phyloP scores from a whole-genome alignment of 2,113 vertebrate species.

The Leptosomus discolor region DNA sequence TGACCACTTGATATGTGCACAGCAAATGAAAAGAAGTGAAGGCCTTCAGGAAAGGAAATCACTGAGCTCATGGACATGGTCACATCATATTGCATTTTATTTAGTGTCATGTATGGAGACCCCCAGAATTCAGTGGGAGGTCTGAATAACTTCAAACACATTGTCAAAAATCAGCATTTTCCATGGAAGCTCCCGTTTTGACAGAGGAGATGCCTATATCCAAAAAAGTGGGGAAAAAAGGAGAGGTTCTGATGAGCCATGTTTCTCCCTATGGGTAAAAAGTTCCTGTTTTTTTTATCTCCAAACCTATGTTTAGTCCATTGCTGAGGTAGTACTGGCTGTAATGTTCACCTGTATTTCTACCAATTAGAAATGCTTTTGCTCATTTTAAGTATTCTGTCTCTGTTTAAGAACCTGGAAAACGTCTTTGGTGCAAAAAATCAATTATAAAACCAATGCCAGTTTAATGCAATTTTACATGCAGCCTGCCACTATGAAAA shows the following conservation, averaged over 20 bases:
- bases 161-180: background rate
- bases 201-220: background rate
- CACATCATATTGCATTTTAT: background rate
- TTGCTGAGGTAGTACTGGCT: background rate
- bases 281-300: background rate
- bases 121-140: background rate
- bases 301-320: background rate
- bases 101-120: background rate
- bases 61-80: background rate
- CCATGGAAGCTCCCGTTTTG: background rate
- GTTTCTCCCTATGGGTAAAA: background rate
- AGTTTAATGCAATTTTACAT: background rate
- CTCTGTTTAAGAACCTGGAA: background rate
- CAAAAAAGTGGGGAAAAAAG: background rate
- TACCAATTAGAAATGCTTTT: background rate
- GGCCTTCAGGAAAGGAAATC: background rate
- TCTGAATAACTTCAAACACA: background rate
- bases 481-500: background rate
- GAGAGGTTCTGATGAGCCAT: background rate
- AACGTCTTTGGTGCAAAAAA: background rate
- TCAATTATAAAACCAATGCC: background rate
- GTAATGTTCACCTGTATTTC: background rate
- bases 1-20: background rate
- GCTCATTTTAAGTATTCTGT: background rate
- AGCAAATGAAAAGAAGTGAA: background rate